A percentile compares a stretch with the other conserved stretches of the same genome.
Evolutionary conservation across 2,888 invertebrate species (phyloP).

Genomic region (Adelphocoris suturalis): DNA sequence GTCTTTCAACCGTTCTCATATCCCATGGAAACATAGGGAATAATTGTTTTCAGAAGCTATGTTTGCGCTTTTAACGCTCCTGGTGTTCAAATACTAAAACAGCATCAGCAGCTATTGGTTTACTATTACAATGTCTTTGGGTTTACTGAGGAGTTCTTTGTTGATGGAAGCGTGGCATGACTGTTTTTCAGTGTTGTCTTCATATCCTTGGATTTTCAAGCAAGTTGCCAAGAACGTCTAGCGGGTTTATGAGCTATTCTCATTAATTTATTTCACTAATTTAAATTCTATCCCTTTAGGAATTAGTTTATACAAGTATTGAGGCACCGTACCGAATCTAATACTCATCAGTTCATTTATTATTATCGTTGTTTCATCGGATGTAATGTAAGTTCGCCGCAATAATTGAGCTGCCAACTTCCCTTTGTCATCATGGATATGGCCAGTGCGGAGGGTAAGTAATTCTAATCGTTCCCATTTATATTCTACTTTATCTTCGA

Average conservation of each 20-base stretch:
- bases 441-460: conserved; percentile 79
- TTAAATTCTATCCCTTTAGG: background rate
- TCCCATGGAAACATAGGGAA: no score
- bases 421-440: conserved; percentile 78
- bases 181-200: conserved; percentile 37
- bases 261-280: conserved; percentile 11
- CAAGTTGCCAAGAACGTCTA: conserved; percentile 32
- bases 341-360: no score
- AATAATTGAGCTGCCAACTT: conserved; percentile 37
- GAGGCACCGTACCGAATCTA: background rate
- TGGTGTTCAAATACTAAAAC: no score
- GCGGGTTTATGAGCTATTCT: conserved; percentile 36
- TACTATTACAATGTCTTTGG: no score
- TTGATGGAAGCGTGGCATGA: background rate
- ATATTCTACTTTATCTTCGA: background rate
- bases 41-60: no score
- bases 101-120: no score
- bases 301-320: background rate
- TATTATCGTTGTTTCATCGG: background rate
- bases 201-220: background rate
- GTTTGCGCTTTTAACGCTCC: no score
- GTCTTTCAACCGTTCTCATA: no score
- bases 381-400: background rate
- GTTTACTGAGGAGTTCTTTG: no score
- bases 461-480: background rate